These are phyloP conservation scores for Pemphredon lugubris DNA, from an alignment of 2,888 invertebrate genomes.

Conservation along the genomic window DNA sequence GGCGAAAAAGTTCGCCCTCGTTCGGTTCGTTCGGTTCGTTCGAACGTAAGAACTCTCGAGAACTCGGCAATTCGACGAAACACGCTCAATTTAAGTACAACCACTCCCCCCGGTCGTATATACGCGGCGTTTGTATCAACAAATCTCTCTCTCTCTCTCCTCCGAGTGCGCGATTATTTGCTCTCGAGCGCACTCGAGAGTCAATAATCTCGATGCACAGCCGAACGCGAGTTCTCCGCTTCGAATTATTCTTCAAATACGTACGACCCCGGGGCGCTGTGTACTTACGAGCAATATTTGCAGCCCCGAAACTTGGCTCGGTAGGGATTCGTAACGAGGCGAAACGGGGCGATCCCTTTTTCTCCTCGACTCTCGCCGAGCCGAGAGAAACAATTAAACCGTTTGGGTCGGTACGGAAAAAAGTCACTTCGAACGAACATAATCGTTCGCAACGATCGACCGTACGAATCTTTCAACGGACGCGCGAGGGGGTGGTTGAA, in stretches of 20 bases:
- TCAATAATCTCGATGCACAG: constrained; percentile 55
- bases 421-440: constrained; percentile 15
- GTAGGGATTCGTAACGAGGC: constrained; percentile 31
- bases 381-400: constrained; percentile 43
- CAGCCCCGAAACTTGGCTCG: constrained; percentile 44
- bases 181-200: constrained; percentile 40
- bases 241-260: constrained; percentile 53
- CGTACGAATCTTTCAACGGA: no score
- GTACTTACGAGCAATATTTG: constrained; percentile 46
- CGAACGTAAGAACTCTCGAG: neutral
- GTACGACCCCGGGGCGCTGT: constrained; percentile 20
- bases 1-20: no score
- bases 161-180: constrained; percentile 38
- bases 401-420: neutral
- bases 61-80: neutral
- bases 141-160: constrained; percentile 19
- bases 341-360: constrained; percentile 21
- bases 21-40: no score
- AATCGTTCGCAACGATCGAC: constrained; percentile 30
- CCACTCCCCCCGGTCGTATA: neutral
- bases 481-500: constrained; percentile 1
- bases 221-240: constrained; percentile 28
- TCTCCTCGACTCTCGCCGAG: constrained; percentile 9
- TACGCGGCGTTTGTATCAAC: constrained; percentile 26
- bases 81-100: constrained; percentile 31